These are phyloP conservation scores for Ameiurus melas DNA, from an alignment of 2,113 vertebrate genomes.

Conservation along the genomic window DNA sequence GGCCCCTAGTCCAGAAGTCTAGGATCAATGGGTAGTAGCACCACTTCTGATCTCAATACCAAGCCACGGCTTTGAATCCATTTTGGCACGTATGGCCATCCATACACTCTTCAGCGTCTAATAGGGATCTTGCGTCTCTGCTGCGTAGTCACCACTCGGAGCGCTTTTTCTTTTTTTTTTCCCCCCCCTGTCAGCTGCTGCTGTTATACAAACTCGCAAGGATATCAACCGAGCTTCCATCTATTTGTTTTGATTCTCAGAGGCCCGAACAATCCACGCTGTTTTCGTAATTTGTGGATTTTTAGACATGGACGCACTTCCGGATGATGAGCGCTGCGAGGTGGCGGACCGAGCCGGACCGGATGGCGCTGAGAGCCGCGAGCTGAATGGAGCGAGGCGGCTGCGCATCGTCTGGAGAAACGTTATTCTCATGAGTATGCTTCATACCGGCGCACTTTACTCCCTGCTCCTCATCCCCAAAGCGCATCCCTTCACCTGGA, in stretches of 20 bases:
- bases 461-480: slow-evolving; percentile 70
- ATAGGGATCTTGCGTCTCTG: slow-evolving; percentile 23
- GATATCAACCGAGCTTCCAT: neutral
- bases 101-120: neutral
- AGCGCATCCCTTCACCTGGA: slow-evolving; percentile 72
- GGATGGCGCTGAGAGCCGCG: slow-evolving; percentile 27
- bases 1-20: no score
- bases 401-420: slow-evolving; percentile 74
- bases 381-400: neutral
- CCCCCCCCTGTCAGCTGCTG: neutral
- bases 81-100: neutral
- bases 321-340: slow-evolving; percentile 21
- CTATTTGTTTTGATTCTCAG: neutral
- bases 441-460: slow-evolving; percentile 73
- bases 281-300: neutral
- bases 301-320: neutral
- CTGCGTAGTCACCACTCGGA: neutral
- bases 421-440: slow-evolving; percentile 73
- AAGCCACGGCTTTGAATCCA: neutral
- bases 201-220: neutral
- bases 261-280: neutral
- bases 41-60: slow-evolving; percentile 57
- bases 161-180: neutral
- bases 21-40: slow-evolving; percentile 57
- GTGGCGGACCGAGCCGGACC: neutral